phyloP scores from a whole-genome alignment of 2,113 vertebrate species.

The Noturus placidus region DNA sequence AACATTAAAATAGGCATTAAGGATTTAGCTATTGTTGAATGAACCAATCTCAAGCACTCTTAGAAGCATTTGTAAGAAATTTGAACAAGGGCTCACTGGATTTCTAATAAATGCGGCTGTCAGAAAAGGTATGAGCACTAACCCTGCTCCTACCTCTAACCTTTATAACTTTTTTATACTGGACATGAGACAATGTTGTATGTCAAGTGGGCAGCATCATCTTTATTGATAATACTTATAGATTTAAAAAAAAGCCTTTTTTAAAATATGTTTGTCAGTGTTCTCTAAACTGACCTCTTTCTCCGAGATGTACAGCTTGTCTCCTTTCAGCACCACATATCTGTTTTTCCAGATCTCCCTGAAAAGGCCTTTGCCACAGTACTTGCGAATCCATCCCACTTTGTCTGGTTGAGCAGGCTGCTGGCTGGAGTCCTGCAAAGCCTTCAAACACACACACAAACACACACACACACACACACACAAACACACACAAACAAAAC shows the following conservation, averaged over 20 bases:
- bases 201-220: too few species aligned
- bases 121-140: not conserved
- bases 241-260: not conserved
- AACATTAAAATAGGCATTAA: not conserved
- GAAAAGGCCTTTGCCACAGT: constrained; percentile 92
- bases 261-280: not conserved
- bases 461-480: constrained; percentile 17
- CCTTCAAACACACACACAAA: constrained; percentile 60
- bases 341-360: constrained; percentile 97
- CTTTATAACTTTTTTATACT: not conserved
- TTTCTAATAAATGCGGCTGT: not conserved
- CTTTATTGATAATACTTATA: not conserved
- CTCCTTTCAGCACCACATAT: constrained; percentile 85
- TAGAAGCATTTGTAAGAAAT: not conserved
- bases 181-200: not conserved
- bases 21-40: not conserved
- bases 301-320: constrained; percentile 89
- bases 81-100: not conserved
- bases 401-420: constrained; percentile 80
- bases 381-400: constrained; percentile 94
- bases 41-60: not conserved
- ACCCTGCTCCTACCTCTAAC: not conserved
- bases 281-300: constrained; percentile 83
- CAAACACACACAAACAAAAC: constrained; percentile 31
- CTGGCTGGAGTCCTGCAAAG: constrained; percentile 76